phyloP scores from a whole-genome alignment of 2,797 vertebrate species.

The Alfaro cultratus region DNA sequence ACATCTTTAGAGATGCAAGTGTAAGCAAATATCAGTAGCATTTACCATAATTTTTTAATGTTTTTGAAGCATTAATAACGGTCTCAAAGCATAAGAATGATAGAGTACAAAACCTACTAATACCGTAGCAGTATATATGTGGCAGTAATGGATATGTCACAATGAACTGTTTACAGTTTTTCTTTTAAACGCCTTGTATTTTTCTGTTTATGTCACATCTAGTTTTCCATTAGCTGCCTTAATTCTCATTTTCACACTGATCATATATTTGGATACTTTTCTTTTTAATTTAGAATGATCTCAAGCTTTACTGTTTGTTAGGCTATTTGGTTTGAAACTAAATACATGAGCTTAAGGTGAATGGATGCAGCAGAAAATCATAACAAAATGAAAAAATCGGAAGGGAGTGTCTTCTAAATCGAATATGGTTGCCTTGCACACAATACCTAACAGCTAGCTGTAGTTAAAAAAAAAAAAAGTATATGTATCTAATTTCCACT shows the following conservation, averaged over 20 bases:
- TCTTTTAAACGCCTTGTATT: background rate
- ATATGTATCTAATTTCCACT: background rate
- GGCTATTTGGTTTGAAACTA: background rate
- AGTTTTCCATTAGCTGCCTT: background rate
- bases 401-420: background rate
- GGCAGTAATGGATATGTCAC: background rate
- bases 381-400: background rate
- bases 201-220: background rate
- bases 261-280: background rate
- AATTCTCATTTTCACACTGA: background rate
- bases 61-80: background rate
- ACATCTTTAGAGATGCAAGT: background rate
- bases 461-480: background rate
- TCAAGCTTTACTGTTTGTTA: background rate
- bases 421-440: background rate
- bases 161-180: background rate
- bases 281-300: background rate
- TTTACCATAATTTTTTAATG: background rate
- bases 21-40: background rate
- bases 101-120: background rate
- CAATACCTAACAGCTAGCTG: background rate
- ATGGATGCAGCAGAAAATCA: background rate
- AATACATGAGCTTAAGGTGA: background rate
- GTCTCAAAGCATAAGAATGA: background rate
- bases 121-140: background rate